Percentiles rank a stretch among this genome's conserved stretches.
These are phyloP conservation scores for Lasiurus cinereus DNA, from an alignment of 2,113 vertebrate species.

Conservation along the genomic window DNA sequence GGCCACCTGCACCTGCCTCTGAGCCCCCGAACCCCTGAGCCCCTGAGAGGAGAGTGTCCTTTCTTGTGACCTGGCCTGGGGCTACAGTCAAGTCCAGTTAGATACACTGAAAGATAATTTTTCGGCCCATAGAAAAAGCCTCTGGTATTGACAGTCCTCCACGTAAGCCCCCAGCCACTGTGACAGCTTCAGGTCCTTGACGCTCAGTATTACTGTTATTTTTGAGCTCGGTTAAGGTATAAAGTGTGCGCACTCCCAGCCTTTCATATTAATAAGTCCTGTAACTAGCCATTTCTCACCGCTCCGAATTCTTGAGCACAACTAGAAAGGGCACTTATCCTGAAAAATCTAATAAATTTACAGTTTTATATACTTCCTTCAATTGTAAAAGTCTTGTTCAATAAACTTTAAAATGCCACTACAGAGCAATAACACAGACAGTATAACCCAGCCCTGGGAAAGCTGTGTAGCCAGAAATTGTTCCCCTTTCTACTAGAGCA, in stretches of 20 bases:
- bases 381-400: constrained; percentile 98
- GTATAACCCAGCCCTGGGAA: constrained; percentile 96
- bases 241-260: constrained; percentile 85
- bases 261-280: constrained; percentile 93
- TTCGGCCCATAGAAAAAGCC: not conserved
- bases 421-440: constrained; percentile 96
- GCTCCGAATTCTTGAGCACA: constrained; percentile 91
- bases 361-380: constrained; percentile 97
- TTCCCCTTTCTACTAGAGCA: constrained; percentile 96
- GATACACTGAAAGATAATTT: constrained; percentile 40
- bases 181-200: constrained; percentile 71
- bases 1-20: too few species aligned
- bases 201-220: constrained; percentile 87
- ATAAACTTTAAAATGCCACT: constrained; percentile 99
- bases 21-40: too few species aligned
- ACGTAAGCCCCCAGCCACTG: not conserved
- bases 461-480: constrained; percentile 92
- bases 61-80: not conserved
- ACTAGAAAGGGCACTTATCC: constrained; percentile 93
- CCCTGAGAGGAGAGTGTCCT: not conserved
- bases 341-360: constrained; percentile 97
- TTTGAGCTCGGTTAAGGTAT: constrained; percentile 88
- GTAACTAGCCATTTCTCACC: constrained; percentile 90
- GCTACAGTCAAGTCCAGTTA: not conserved
- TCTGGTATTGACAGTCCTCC: not conserved